Base-by-base conservation (phyloP, 2,888 invertebrate genomes). In the Agrotis puta region DNA sequence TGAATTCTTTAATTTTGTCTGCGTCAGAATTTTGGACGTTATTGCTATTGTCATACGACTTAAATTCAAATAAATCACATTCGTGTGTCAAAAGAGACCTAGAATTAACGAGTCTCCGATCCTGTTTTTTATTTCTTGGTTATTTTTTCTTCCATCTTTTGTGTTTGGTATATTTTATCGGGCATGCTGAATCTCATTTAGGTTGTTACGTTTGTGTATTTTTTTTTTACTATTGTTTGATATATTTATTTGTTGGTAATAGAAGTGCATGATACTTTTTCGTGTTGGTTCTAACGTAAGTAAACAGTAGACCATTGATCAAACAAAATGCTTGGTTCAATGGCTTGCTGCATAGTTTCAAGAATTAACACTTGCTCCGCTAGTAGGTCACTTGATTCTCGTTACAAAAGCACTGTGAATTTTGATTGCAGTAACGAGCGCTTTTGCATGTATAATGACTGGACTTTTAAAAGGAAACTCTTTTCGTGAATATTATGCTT, bases 261-360 rank as follows among this genome's bases (percentile, higher is more conserved):
- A 65, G 53, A 47, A 22, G 27, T 79, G 54, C 33, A 43, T 58
- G 48, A 22, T 45, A 51, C 18, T 62, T 66, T 63, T 75, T 69
- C n/a, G 27, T 62, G 48, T 56, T 62, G 51, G n/a, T 51, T 47
- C 47, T 50, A 56, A 20, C 24, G 58, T 73, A 61, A 65, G 53
- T 53, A 75, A 83, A 77, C 66, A 73, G 53, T 45, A 50, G 64
- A 76, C 67, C 75, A 79, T 78, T 82, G 74, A 82, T 73, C 81
- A 85, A 83, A 81, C 81, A 87, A 87, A 87, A 84, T 53, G 62
- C 33, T 65, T 45, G 62, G 67, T 67, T 82, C 85, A 82, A 85
- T 84, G 82, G 51, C 83, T 77, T 86, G 89, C 88, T 88, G 89
- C 88, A 83, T 85, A 80, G 77, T 92, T 92, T 89, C 77, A 64